These are phyloP conservation scores for Ametastegia equiseti DNA, from an alignment of 2,888 invertebrate species.

Conservation along the genomic window DNA sequence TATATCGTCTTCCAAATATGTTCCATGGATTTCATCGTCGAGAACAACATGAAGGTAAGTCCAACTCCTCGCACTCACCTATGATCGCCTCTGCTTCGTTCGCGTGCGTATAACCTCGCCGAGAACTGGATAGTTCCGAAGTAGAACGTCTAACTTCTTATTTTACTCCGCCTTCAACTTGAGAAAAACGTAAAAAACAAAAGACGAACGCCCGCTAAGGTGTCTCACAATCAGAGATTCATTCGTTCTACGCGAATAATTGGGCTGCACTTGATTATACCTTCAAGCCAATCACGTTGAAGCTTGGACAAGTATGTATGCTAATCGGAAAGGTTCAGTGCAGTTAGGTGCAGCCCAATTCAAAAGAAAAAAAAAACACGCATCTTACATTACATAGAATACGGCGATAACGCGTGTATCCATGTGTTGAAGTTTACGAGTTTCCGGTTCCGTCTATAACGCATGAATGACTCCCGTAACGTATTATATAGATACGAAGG, in stretches of 20 bases:
- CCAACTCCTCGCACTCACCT: background rate
- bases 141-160: too few relatives aligned
- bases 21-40: constrained; percentile 90
- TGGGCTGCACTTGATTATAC: too few relatives aligned
- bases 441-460: background rate
- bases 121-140: background rate
- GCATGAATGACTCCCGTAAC: background rate
- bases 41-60: constrained; percentile 94
- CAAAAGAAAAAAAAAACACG: too few relatives aligned
- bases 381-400: too few relatives aligned
- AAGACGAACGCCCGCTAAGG: background rate
- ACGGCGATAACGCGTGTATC: background rate
- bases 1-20: constrained; percentile 95
- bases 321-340: too few relatives aligned
- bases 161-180: too few relatives aligned
- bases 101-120: background rate
- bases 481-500: background rate
- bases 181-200: background rate
- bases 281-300: too few relatives aligned
- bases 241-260: too few relatives aligned
- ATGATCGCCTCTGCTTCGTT: background rate
- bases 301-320: too few relatives aligned
- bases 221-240: too few relatives aligned
- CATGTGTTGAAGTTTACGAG: background rate
- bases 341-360: too few relatives aligned